phyloP scores from a whole-genome alignment of 2,888 invertebrate species.

The Beris chalybata region DNA sequence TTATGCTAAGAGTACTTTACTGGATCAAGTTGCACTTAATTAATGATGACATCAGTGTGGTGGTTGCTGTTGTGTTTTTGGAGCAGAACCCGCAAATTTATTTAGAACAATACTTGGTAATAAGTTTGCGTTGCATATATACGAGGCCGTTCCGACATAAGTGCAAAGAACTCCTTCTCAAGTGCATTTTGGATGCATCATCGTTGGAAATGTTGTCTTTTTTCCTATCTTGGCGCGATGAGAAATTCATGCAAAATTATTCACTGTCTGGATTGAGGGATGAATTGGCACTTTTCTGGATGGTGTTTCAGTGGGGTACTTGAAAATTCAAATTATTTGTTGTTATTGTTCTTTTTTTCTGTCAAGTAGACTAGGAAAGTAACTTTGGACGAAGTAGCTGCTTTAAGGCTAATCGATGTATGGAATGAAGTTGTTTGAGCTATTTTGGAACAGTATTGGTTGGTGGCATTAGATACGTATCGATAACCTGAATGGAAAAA shows the following conservation, averaged over 20 bases:
- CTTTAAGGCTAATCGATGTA: too few species aligned
- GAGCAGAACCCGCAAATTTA: constrained; percentile 21
- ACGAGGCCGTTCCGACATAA: too few species aligned
- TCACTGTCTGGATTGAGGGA: constrained; percentile 25
- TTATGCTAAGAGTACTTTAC: constrained; percentile 29
- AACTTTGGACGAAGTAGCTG: too few species aligned
- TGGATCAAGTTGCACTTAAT: constrained; percentile 30
- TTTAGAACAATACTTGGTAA: constrained; percentile 2
- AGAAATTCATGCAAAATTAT: constrained; percentile 31
- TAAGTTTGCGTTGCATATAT: too few species aligned
- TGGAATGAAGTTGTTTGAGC: too few species aligned
- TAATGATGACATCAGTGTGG: constrained; percentile 14
- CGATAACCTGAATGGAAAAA: too few species aligned
- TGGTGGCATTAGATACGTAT: too few species aligned
- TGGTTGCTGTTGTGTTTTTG: background rate
- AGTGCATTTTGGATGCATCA: constrained; percentile 29
- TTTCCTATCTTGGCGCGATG: constrained; percentile 1
- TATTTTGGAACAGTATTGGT: too few species aligned
- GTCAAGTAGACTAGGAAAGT: too few species aligned
- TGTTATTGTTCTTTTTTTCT: constrained; percentile 8
- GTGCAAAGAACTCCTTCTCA: background rate
- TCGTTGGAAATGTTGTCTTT: background rate
- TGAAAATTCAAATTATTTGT: constrained; percentile 24
- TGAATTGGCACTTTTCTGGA: constrained; percentile 30
- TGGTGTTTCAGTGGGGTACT: constrained; percentile 14